Percentiles rank a stretch among this genome's conserved stretches.
These are phyloP conservation scores for Taenaris catops DNA, from an alignment of 2,888 invertebrate species.

Conservation along the genomic window DNA sequence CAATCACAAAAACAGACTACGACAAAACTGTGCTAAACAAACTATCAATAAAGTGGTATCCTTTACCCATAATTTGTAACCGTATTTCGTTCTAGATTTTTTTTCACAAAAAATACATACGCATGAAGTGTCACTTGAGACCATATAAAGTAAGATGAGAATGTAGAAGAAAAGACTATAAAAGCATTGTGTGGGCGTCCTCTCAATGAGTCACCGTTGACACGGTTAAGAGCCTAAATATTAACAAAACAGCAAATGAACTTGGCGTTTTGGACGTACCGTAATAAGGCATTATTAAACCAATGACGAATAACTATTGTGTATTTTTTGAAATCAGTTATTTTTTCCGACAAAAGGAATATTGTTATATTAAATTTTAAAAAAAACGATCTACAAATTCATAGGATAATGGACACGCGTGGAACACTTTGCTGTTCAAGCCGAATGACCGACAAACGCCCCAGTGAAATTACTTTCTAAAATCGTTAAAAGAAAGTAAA, in stretches of 20 bases:
- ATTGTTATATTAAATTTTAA: no score
- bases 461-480: slow-evolving; percentile 12
- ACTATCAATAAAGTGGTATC: slow-evolving; percentile 13
- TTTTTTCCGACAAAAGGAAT: not conserved
- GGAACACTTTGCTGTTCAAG: not conserved
- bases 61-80: slow-evolving; percentile 20
- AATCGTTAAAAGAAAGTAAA: slow-evolving; percentile 19
- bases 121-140: slow-evolving; percentile 18
- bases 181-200: slow-evolving; percentile 43
- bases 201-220: slow-evolving; percentile 49
- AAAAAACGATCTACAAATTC: no score
- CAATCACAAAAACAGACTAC: slow-evolving; percentile 14
- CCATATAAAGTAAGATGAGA: slow-evolving; percentile 21
- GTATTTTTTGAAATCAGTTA: not conserved
- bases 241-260: slow-evolving; percentile 40
- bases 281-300: slow-evolving; percentile 6
- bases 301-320: slow-evolving; percentile 3
- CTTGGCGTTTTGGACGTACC: slow-evolving; percentile 32
- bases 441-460: slow-evolving; percentile 7
- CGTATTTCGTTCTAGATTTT: slow-evolving; percentile 25
- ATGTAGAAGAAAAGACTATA: slow-evolving; percentile 20
- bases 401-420: no score
- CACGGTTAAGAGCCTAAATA: slow-evolving; percentile 51
- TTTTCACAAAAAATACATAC: slow-evolving; percentile 12
- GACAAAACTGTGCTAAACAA: slow-evolving; percentile 19